Evolutionary conservation across 2,797 vertebrate species (phyloP), one percentile per base, ranked within the genome.

Genomic region (Acrossocheilus fasciatus): DNA sequence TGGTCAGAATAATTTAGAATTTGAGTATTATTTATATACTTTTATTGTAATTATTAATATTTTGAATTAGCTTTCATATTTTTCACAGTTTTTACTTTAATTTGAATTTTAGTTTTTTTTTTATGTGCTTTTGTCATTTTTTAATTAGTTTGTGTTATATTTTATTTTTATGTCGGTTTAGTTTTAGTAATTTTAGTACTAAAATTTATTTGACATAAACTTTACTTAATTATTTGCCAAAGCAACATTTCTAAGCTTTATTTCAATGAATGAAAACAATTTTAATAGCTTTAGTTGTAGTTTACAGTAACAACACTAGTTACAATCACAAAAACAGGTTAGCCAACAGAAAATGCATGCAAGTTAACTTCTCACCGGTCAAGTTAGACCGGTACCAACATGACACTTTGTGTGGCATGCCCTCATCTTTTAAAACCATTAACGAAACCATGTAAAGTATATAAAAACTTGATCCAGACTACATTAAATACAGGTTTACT

Each of bases 301-400:
- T 20, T 15, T 4, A 62, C 23, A n/a, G 39, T 26, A 18, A 64
- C n/a, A 30, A 50, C 73, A 34, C 45, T 23, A 18, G 47, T 36
- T 75, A 70, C 18, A 70, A 70, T 39, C 36, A 23, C 68, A 54
- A 36, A 50, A 75, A 47, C 70, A 73, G 41, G 52, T 54, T 54
- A 54, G 23, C 12, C 12, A 15, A 11, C 14, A 2, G 18, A 23
- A 70, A 23, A 41, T 23, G 20, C 20, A 6, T 70, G 9, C 18
- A 7, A 45, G 11, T 0, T 72, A 75, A 34, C 1, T 10, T 64
- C 10, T 20, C 57, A 59, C 8, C 0, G 10, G 23, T 64, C n/a
- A 64, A 30, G 26, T 30, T 30, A 30, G 4, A 69, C 34, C 34
- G 2, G 15, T 20, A 41, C 36, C 18, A 41, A 9, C 17, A 69